Percentiles rank a stretch among this genome's conserved stretches.
Evolutionary conservation across 2,797 vertebrate genomes (phyloP).

Genomic region (Coranthus polyacanthus): DNA sequence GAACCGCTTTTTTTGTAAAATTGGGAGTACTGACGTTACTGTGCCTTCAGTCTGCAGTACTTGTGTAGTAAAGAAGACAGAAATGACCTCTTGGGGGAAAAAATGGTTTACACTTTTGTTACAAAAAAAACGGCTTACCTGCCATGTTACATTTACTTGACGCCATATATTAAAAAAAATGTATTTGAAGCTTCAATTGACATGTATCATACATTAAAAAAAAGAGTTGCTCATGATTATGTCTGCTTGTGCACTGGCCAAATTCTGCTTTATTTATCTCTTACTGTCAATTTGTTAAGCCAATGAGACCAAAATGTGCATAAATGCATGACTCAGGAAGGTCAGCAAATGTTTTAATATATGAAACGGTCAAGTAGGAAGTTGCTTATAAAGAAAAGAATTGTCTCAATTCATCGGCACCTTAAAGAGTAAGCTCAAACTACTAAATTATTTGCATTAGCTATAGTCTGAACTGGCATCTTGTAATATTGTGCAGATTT

Average conservation of each 20-base stretch:
- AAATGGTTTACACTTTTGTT: slow-evolving; percentile 22
- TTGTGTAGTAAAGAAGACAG: slow-evolving; percentile 49
- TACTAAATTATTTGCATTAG: slow-evolving; percentile 31
- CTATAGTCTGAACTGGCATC: slow-evolving; percentile 37
- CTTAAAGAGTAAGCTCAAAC: slow-evolving; percentile 38
- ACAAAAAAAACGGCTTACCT: slow-evolving; percentile 22
- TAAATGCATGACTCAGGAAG: slow-evolving; percentile 78
- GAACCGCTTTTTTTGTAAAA: slow-evolving; percentile 44
- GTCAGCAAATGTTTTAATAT: slow-evolving; percentile 65
- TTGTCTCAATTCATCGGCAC: slow-evolving; percentile 39
- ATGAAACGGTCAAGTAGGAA: slow-evolving; percentile 45
- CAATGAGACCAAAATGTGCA: slow-evolving; percentile 69
- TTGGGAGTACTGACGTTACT: slow-evolving; percentile 62
- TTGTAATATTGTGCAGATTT: slow-evolving; percentile 52
- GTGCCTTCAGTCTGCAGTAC: slow-evolving; percentile 79
- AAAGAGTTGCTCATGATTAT: not conserved
- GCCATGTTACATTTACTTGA: slow-evolving; percentile 53
- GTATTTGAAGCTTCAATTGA: slow-evolving; percentile 4
- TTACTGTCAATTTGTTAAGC: slow-evolving; percentile 43
- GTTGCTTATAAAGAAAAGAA: slow-evolving; percentile 41
- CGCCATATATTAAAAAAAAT: slow-evolving; percentile 18
- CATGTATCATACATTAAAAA: slow-evolving; percentile 2
- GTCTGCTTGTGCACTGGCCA: slow-evolving; percentile 24
- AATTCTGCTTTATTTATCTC: slow-evolving; percentile 53
- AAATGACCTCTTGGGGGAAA: slow-evolving; percentile 31